Evolutionary conservation across 2,113 vertebrate species (phyloP).

Genomic region (Neotragus pygmaeus): DNA sequence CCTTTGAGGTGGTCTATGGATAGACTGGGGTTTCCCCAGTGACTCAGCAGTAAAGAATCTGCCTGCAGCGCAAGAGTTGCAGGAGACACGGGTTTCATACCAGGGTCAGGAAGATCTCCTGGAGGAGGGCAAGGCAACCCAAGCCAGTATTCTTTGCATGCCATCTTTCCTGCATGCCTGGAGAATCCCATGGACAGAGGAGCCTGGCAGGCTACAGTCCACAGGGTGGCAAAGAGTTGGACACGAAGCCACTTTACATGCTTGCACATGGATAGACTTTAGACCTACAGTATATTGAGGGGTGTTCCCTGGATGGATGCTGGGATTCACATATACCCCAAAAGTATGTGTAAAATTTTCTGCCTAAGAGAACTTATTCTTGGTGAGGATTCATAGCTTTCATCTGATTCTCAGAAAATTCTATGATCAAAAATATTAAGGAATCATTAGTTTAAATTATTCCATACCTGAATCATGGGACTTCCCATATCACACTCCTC

Average conservation of each 20-base stretch:
- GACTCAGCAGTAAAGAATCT: background rate
- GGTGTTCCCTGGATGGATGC: background rate
- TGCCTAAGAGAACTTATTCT: background rate
- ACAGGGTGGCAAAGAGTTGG: background rate
- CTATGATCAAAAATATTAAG: background rate
- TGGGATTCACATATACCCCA: background rate
- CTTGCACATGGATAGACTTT: background rate
- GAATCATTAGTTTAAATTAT: background rate
- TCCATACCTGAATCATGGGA: background rate
- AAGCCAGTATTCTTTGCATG: background rate
- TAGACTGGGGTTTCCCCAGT: background rate
- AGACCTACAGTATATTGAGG: background rate
- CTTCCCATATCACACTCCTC: background rate
- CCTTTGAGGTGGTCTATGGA: background rate
- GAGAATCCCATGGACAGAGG: background rate
- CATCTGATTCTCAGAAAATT: background rate
- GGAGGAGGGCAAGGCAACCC: background rate
- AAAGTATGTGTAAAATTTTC: background rate
- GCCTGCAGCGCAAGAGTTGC: background rate
- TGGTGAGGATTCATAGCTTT: background rate
- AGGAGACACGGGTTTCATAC: background rate
- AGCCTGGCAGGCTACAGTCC: background rate
- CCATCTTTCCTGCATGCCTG: background rate
- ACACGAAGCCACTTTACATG: background rate
- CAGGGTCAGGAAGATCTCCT: background rate